These are phyloP conservation scores for Eretmochelys imbricata DNA, from an alignment of 2,113 vertebrate genomes.

Conservation along the genomic window DNA sequence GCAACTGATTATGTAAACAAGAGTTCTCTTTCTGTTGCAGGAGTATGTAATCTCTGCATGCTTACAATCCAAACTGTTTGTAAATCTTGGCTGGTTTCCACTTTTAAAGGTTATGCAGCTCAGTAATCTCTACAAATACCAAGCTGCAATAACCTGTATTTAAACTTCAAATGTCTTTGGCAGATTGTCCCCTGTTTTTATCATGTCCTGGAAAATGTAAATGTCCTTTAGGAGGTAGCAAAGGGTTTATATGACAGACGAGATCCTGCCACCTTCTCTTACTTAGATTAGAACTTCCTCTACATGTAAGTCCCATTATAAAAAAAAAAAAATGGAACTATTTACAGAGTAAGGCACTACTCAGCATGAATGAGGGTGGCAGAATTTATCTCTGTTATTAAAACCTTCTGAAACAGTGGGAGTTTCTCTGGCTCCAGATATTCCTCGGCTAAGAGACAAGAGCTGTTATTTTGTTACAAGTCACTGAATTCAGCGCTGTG, in stretches of 20 bases:
- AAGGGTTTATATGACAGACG: conserved; percentile 10
- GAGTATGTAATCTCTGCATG: conserved; percentile 36
- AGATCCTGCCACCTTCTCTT: background rate
- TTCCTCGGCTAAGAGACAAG: background rate
- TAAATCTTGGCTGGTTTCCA: conserved; percentile 45
- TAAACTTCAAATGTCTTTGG: conserved; percentile 51
- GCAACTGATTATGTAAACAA: conserved; percentile 22
- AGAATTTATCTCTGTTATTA: background rate
- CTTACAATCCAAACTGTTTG: conserved; percentile 49
- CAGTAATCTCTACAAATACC: conserved; percentile 52
- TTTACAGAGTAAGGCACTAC: background rate
- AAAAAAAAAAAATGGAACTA: background rate
- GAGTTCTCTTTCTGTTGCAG: conserved; percentile 16
- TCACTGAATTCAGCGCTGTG: background rate
- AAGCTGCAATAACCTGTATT: conserved; percentile 25
- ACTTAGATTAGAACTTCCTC: background rate
- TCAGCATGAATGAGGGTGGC: background rate
- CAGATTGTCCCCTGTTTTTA: conserved; percentile 27
- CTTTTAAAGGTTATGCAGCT: conserved; percentile 39
- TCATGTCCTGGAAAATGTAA: conserved; percentile 40
- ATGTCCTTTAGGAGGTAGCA: conserved; percentile 38
- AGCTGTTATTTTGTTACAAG: conserved; percentile 32
- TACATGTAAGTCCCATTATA: background rate
- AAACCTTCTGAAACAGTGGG: background rate
- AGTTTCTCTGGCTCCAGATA: conserved; percentile 8